phyloP scores from a whole-genome alignment of 2,888 invertebrate species.

The Drosophila macrospina region DNA sequence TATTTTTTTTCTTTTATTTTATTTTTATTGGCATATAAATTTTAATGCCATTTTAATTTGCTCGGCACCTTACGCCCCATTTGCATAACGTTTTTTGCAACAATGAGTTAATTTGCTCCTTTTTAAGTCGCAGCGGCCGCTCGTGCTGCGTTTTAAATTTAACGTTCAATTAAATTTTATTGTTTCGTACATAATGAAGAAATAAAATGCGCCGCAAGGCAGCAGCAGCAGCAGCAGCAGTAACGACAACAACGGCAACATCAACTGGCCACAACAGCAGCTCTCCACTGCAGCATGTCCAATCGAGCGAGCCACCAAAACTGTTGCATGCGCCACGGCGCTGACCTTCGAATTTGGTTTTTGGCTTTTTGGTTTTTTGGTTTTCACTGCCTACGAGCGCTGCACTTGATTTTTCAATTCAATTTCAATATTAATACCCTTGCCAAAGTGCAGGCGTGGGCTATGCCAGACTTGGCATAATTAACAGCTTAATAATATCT shows the following conservation, averaged over 20 bases:
- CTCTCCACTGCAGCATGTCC: constrained; percentile 39
- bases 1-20: constrained; percentile 22
- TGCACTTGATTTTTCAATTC: constrained; percentile 65
- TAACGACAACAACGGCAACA: constrained; percentile 21
- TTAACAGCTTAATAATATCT: too few species aligned
- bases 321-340: constrained; percentile 54
- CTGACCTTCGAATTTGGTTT: constrained; percentile 54
- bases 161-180: constrained; percentile 75
- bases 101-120: constrained; percentile 68
- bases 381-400: constrained; percentile 10
- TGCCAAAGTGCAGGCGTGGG: background rate
- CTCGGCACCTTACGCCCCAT: constrained; percentile 63
- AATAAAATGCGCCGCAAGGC: constrained; percentile 67
- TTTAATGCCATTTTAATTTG: constrained; percentile 68
- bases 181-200: constrained; percentile 73
- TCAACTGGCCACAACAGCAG: constrained; percentile 21
- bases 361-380: constrained; percentile 27
- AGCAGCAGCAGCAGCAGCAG: constrained; percentile 24
- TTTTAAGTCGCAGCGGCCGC: constrained; percentile 44
- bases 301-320: constrained; percentile 50
- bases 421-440: constrained; percentile 47
- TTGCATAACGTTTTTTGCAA: constrained; percentile 67
- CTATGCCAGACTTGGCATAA: background rate
- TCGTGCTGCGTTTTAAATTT: constrained; percentile 74
- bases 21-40: constrained; percentile 62